Conservation (phyloP, 2,888 invertebrate species). For the Lithophane ornitopus region DNA sequence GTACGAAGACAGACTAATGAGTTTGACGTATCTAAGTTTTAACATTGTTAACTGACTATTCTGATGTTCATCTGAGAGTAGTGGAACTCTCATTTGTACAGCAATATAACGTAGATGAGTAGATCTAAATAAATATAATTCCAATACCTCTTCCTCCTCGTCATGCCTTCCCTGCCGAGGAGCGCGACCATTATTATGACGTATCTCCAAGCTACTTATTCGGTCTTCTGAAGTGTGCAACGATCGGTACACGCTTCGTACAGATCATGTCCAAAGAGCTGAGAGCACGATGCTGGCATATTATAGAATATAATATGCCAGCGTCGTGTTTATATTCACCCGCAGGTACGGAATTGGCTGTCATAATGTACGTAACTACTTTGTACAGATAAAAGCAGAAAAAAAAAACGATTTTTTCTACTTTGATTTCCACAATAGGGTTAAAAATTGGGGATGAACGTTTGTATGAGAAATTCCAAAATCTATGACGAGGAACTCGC, state of each 20-base stretch:
- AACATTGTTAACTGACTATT: neutral
- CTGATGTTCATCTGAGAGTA: neutral
- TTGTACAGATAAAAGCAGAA: neutral
- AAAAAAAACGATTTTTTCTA: neutral
- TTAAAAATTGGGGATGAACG: neutral
- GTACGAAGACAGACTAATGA: slow-evolving; percentile 13
- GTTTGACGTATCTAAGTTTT: neutral
- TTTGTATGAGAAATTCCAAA: neutral
- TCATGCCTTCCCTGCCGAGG: neutral
- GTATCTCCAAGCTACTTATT: neutral
- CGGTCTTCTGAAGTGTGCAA: neutral
- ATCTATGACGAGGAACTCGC: neutral
- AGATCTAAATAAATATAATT: too few species aligned
- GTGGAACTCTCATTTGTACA: neutral
- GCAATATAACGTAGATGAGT: neutral
- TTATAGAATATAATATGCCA: too few species aligned
- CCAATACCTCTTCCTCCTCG: too few species aligned
- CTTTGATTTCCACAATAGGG: neutral
- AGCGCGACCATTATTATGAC: too few species aligned
- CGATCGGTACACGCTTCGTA: too few species aligned
- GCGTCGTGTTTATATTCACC: too few species aligned
- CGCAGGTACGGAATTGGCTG: neutral
- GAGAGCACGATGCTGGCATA: neutral
- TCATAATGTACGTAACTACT: neutral
- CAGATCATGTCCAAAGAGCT: neutral